phyloP scores from a whole-genome alignment of 92 coral and sea anemone species.

The Isaurus tuberculatus region DNA sequence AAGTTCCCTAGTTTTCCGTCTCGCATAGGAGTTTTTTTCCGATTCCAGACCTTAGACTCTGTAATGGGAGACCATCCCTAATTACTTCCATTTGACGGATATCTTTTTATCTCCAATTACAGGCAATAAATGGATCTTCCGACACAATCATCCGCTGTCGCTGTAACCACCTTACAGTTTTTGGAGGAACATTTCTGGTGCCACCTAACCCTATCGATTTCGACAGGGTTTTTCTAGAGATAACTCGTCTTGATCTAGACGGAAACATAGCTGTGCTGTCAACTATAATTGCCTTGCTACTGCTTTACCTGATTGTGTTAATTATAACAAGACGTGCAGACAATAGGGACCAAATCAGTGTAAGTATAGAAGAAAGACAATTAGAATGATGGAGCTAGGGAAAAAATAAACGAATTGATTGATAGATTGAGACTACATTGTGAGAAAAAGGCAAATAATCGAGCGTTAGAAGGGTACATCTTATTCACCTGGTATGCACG shows the following conservation, averaged over 20 bases:
- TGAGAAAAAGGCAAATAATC: too few relatives aligned
- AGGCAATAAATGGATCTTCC: slow-evolving; percentile 11
- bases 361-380: not conserved
- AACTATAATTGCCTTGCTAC: slow-evolving; percentile 8
- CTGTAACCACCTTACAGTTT: slow-evolving; percentile 32
- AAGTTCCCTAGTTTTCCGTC: too few relatives aligned
- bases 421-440: not conserved
- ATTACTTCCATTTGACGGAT: not conserved
- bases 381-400: too few relatives aligned
- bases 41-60: not conserved
- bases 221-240: slow-evolving; percentile 13
- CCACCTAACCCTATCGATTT: slow-evolving; percentile 39
- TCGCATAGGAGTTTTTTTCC: too few relatives aligned
- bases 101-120: not conserved
- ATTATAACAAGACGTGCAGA: slow-evolving; percentile 33
- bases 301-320: slow-evolving; percentile 13
- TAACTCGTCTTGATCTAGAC: slow-evolving; percentile 17
- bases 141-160: slow-evolving; percentile 6
- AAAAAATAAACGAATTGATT: not conserved
- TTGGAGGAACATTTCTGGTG: slow-evolving; percentile 33
- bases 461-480: too few relatives aligned
- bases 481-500: too few relatives aligned
- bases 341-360: slow-evolving; percentile 15
- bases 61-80: not conserved
- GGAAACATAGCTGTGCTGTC: slow-evolving; percentile 34